Base-by-base conservation (phyloP, 1,140 invertebrate species). In the Archivesica marissinica region DNA sequence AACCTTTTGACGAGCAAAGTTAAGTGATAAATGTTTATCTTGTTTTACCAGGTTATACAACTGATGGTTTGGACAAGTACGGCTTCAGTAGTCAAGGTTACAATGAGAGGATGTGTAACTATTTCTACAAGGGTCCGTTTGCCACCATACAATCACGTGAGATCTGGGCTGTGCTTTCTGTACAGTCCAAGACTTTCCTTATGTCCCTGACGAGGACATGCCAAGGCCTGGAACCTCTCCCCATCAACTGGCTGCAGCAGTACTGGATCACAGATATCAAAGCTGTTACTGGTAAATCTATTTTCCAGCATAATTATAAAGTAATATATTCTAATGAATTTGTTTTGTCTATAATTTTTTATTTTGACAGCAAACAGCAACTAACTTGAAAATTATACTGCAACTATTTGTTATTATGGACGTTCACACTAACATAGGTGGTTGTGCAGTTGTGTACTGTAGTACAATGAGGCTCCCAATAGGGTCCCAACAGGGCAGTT, bases 201-300 rank as follows among this genome's bases (percentile, higher is more conserved):
- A 88, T 89, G 82, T 83, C 79, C 2, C 74, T 91, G 74, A 25
- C 75, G 4, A 86, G 90, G n/a, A 90, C 87, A 13, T 92, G 91
- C 79, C 84, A 83, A 9, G 75, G 75, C 4, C 77, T 92, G 4
- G 39, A 86, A 52, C 86, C 87, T 15, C 25, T 91, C 9, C 89
- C 90, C 3, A 52, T 78, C 41, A 76, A 78, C 50, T 92, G 90
- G 90, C 78, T 89, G 23, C 68, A 91, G 13, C 88, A 91, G 59
- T 89, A 85, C 70, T 92, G 91, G 91, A 77, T 89, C 20, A 85
- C 85, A 3, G 85, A 72, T 39, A 88, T 85, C n/a, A 87, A 88
- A 35, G 86, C 89, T 86, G 87, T 90, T 30, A 85, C 86, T 64
- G 87, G 90, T 91, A 82, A 15, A 30, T 64, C 33, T n/a, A n/a